These are phyloP conservation scores for Cataglyphis rosenhaueri DNA, from an alignment of 2,888 invertebrate genomes.

Conservation along the genomic window DNA sequence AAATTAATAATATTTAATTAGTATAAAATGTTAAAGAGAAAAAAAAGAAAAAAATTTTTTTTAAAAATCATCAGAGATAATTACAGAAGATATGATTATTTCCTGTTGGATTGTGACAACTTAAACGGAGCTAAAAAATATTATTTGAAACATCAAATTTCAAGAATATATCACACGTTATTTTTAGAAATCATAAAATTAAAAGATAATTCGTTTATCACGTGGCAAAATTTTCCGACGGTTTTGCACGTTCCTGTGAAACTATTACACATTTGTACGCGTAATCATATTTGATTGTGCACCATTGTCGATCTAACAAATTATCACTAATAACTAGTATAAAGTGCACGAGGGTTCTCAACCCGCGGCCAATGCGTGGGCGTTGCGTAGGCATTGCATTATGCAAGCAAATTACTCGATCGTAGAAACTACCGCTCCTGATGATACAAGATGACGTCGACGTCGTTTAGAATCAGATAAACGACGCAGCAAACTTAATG, in stretches of 20 bases:
- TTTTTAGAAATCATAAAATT: neutral
- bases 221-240: slow-evolving; percentile 34
- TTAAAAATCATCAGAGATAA: neutral
- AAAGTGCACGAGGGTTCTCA: slow-evolving; percentile 71
- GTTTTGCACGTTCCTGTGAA: slow-evolving; percentile 22
- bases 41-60: neutral
- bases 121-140: neutral
- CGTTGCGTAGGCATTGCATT: slow-evolving; percentile 71
- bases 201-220: neutral
- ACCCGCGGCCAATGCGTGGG: slow-evolving; percentile 62
- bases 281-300: slow-evolving; percentile 67
- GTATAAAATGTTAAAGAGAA: neutral
- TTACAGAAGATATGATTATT: neutral
- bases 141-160: neutral
- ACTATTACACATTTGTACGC: slow-evolving; percentile 49
- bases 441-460: slow-evolving; percentile 64
- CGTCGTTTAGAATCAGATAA: slow-evolving; percentile 64
- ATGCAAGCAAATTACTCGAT: slow-evolving; percentile 75
- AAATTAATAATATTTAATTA: neutral
- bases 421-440: slow-evolving; percentile 74
- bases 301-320: slow-evolving; percentile 65
- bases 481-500: slow-evolving; percentile 56
- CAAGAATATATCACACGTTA: neutral
- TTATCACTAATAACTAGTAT: slow-evolving; percentile 71
- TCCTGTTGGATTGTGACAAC: neutral